Evolutionary conservation across 2,113 vertebrate species (phyloP).

Genomic region (Syngnathus floridae): DNA sequence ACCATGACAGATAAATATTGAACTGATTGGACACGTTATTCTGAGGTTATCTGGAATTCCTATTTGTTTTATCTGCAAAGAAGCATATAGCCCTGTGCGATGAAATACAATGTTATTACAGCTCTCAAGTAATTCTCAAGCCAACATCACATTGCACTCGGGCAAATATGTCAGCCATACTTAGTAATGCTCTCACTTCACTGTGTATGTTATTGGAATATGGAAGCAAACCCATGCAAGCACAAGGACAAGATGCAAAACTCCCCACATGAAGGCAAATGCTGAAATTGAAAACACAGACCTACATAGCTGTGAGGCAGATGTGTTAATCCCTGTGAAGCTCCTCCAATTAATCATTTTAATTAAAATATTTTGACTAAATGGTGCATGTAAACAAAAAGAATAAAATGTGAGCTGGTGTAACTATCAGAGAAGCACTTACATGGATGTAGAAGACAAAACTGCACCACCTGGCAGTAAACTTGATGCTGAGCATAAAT

Average conservation of each 20-base stretch:
- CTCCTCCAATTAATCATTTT: no score
- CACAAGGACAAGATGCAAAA: no score
- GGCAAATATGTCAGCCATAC: slow-evolving; percentile 15
- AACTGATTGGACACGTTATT: slow-evolving; percentile 4
- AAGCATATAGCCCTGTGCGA: background rate
- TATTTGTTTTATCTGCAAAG: background rate
- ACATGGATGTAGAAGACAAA: slow-evolving; percentile 28
- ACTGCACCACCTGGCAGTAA: slow-evolving; percentile 28
- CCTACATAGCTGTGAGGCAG: no score
- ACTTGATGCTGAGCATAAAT: slow-evolving; percentile 59
- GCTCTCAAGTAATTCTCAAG: slow-evolving; percentile 24
- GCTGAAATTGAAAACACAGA: no score
- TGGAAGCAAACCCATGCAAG: no score
- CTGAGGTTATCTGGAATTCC: slow-evolving; percentile 6
- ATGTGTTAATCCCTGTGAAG: no score
- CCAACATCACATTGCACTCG: slow-evolving; percentile 26
- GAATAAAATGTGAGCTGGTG: background rate
- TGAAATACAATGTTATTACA: slow-evolving; percentile 22
- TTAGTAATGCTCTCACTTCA: slow-evolving; percentile 17
- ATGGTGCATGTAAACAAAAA: background rate
- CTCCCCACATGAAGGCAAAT: no score
- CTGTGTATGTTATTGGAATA: no score
- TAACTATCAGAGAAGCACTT: slow-evolving; percentile 22
- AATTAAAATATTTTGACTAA: background rate
- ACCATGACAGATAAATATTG: background rate